Conservation (phyloP, 2,888 invertebrate genomes). For the Drosophila koepferae region DNA sequence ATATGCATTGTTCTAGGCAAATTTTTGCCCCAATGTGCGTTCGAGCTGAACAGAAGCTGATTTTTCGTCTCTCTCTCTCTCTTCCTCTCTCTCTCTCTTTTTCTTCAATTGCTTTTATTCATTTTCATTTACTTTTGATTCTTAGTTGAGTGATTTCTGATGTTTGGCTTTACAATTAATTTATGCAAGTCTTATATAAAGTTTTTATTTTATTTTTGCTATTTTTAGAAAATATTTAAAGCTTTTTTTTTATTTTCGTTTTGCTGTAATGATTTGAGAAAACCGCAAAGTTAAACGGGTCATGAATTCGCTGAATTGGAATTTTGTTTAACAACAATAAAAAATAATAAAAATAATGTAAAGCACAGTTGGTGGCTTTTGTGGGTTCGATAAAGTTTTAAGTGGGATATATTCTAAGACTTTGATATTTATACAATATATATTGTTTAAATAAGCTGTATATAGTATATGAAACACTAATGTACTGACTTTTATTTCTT, state of each 20-base stretch:
- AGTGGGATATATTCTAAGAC: neutral
- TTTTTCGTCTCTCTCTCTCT: neutral
- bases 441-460: neutral
- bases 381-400: neutral
- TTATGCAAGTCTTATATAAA: constrained; percentile 47
- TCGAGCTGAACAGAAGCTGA: constrained; percentile 32
- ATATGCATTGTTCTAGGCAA: constrained; percentile 41
- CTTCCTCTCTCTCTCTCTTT: neutral
- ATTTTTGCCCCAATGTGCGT: constrained; percentile 56
- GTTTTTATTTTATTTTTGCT: constrained; percentile 7
- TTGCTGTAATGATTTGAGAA: neutral
- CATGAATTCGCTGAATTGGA: constrained; percentile 26
- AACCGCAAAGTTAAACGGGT: constrained; percentile 48
- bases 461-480: too few species aligned
- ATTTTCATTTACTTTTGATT: constrained; percentile 59
- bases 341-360: neutral
- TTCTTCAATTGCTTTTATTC: constrained; percentile 3
- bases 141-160: constrained; percentile 74
- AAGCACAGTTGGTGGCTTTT: neutral
- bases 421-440: neutral
- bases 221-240: constrained; percentile 25
- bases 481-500: too few species aligned
- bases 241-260: neutral
- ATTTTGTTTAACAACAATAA: neutral
- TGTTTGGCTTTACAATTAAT: constrained; percentile 71